Base-by-base conservation (phyloP, 2,797 vertebrate species). In the Psittacula echo region DNA sequence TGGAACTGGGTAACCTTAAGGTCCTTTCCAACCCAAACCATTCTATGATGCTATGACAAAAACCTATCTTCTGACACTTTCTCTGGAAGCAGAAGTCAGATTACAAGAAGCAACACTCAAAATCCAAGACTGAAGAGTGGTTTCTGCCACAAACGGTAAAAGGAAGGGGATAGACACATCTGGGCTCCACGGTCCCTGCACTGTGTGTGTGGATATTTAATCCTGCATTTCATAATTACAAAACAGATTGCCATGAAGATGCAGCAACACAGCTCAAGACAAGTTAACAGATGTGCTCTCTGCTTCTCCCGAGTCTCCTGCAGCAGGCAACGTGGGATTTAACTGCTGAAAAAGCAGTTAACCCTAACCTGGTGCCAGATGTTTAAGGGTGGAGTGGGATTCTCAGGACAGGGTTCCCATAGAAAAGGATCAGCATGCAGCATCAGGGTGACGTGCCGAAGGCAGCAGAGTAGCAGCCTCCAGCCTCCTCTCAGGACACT, bases 281-380 rank as follows among this genome's bases (percentile, higher is more conserved):
- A 73, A 93, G 77, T 58, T 34, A 87, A 53, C 84, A 95, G 90
- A 71, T 83, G 86, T 77, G 89, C 11, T 77, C 27, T 71, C 76
- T 42, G 20, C 21, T 70, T 88, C 93, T 84, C 47, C 45, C 1
- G 1, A 61, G 53, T 71, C 89, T 65, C 81, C 39, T 23, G 75
- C 21, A 48, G 66, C 26, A 74, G 53, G 27, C 44, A 89, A 47
- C 42, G 62, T 90, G 34, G 53, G 56, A 83, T 87, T 72, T 74
- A 83, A 72, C 65, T 75, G 56, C 68, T 74, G 51, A 87, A 89
- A 92, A 93, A 4, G 27, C 61, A 77, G 44, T 83, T 94, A 90
- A 71, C 68, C 26, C 16, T 67, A 34, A 85, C 61, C 85, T 93
- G 53, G 42, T 32, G 50, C 86, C 90, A 95, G 84, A 82, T 89